Conservation (phyloP, 2,113 vertebrate genomes). For the Morone chrysops region DNA sequence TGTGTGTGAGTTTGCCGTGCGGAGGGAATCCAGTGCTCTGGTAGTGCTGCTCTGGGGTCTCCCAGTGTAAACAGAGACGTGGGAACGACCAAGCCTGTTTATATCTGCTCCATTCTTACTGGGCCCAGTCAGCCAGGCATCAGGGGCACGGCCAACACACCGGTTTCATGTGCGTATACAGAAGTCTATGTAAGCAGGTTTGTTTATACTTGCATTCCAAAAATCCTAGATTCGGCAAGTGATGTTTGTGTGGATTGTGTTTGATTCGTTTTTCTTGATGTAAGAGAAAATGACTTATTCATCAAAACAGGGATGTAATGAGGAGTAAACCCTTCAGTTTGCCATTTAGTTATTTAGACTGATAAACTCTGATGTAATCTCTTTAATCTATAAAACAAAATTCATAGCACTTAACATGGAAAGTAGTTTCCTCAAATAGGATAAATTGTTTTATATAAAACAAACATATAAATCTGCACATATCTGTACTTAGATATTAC, state of each 20-base stretch:
- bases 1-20: slow-evolving; percentile 68
- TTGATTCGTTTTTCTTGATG: not conserved
- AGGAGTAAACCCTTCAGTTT: not conserved
- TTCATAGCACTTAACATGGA: not conserved
- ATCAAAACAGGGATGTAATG: not conserved
- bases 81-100: slow-evolving; percentile 82
- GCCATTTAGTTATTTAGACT: not conserved
- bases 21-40: slow-evolving; percentile 76
- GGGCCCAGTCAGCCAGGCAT: slow-evolving; percentile 72
- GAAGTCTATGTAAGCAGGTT: slow-evolving; percentile 3
- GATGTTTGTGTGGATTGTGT: not conserved
- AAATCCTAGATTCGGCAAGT: not conserved
- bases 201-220: not conserved
- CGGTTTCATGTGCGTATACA: not conserved
- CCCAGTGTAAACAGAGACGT: slow-evolving; percentile 83
- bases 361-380: not conserved
- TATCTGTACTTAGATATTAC: not conserved
- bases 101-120: slow-evolving; percentile 76
- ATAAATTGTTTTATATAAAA: not conserved
- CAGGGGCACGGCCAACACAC: slow-evolving; percentile 50
- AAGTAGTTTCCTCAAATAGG: not conserved
- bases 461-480: not conserved
- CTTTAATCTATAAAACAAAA: not conserved
- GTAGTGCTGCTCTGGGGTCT: slow-evolving; percentile 78
- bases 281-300: not conserved